These are phyloP conservation scores for Nycticebus coucang DNA, from an alignment of 2,113 vertebrate genomes.

Conservation along the genomic window DNA sequence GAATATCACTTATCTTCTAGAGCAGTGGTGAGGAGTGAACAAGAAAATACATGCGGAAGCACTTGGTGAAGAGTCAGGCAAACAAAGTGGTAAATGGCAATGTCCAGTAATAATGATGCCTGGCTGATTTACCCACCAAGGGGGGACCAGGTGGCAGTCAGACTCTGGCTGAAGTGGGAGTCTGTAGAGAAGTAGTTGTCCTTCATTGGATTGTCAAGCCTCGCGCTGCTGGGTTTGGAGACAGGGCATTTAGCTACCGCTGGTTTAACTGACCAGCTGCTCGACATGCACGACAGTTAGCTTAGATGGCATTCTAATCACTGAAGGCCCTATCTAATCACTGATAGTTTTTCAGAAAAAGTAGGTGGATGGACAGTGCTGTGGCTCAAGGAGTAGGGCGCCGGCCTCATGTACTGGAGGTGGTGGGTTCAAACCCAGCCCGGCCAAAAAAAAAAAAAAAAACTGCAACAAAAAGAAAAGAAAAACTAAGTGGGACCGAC, in stretches of 20 bases:
- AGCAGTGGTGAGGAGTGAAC: neutral
- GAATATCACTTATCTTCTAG: accelerated
- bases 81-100: accelerated
- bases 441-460: no score
- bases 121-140: neutral
- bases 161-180: neutral
- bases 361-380: no score
- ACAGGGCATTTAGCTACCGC: neutral
- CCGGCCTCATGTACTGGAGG: no score
- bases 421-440: no score
- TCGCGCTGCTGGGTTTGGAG: neutral
- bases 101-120: accelerated
- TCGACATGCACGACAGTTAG: accelerated
- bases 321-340: accelerated
- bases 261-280: neutral
- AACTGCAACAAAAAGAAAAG: no score
- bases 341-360: neutral
- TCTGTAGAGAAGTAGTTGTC: neutral
- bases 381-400: no score
- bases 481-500: neutral
- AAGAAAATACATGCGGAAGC: accelerated
- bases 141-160: neutral
- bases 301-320: no score
- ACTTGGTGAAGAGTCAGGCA: accelerated
- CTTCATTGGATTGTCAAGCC: neutral